These are phyloP conservation scores for Hyalella azteca DNA, from an alignment of 2,888 invertebrate genomes.

Conservation along the genomic window DNA sequence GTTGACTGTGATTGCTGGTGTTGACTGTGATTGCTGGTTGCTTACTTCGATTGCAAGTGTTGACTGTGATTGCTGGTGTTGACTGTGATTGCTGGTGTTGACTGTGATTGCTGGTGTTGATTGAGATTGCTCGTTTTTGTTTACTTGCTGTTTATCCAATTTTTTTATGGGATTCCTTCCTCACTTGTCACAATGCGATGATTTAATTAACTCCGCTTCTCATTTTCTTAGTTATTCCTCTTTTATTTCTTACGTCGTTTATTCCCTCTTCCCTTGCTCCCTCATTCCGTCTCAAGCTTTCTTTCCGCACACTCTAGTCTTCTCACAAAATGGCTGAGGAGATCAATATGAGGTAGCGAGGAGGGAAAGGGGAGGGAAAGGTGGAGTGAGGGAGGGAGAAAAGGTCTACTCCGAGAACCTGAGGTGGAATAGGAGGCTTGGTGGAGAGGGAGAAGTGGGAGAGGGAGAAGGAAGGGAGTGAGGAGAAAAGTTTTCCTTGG, in stretches of 20 bases:
- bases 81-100: too few species aligned
- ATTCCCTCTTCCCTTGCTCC: not conserved
- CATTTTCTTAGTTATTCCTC: not conserved
- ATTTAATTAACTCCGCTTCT: too few species aligned
- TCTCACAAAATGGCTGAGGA: slow-evolving; percentile 7
- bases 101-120: too few species aligned
- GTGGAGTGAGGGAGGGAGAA: not conserved
- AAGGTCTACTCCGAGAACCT: not conserved
- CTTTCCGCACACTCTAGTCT: not conserved
- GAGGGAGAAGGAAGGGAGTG: not conserved
- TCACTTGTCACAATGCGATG: too few species aligned
- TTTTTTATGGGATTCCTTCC: too few species aligned
- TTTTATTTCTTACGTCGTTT: not conserved
- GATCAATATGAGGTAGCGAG: slow-evolving; percentile 2
- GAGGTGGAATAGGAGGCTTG: not conserved
- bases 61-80: too few species aligned
- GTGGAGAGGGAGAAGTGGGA: not conserved
- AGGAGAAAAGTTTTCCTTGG: not conserved
- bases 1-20: too few species aligned
- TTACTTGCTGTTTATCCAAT: too few species aligned
- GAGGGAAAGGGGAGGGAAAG: not conserved
- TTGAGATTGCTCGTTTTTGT: too few species aligned
- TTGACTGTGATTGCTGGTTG: too few species aligned
- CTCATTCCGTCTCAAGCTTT: not conserved
- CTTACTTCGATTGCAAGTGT: too few species aligned